Percentiles rank a stretch among this genome's conserved stretches.
phyloP scores from a whole-genome alignment of 1,140 invertebrate species.

The Drosophila pectinifera region DNA sequence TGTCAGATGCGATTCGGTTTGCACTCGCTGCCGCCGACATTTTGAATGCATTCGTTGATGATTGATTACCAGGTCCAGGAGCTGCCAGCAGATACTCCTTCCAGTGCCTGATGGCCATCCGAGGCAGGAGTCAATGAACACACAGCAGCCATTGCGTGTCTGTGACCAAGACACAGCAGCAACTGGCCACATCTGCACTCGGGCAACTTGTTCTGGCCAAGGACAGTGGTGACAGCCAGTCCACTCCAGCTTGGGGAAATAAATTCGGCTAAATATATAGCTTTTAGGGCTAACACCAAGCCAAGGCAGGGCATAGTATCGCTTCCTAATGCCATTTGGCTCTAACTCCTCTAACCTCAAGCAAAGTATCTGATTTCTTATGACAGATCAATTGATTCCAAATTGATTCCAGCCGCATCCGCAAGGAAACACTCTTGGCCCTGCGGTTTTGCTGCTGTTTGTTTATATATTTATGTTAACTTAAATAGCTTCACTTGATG shows the following conservation, averaged over 20 bases:
- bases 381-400: background rate
- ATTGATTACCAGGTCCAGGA: slow-evolving; percentile 66
- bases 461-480: too few relatives aligned
- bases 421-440: slow-evolving; percentile 1
- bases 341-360: slow-evolving; percentile 7
- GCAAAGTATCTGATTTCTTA: slow-evolving; percentile 4
- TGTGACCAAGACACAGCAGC: slow-evolving; percentile 51
- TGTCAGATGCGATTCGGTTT: slow-evolving; percentile 68
- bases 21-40: slow-evolving; percentile 58
- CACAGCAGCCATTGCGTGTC: slow-evolving; percentile 70
- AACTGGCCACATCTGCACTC: background rate
- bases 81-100: too few relatives aligned
- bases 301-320: background rate
- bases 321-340: background rate
- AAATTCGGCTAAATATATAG: slow-evolving; percentile 1
- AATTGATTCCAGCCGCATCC: background rate
- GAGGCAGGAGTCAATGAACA: slow-evolving; percentile 77
- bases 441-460: too few relatives aligned
- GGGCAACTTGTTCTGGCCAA: slow-evolving; percentile 72
- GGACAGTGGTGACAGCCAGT: slow-evolving; percentile 46
- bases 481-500: too few relatives aligned
- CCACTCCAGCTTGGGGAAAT: background rate
- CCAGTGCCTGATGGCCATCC: too few relatives aligned
- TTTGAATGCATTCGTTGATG: slow-evolving; percentile 82
- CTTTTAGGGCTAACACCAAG: background rate